Base-by-base conservation (phyloP, 2,888 invertebrate genomes). In the Anaspis maculata region DNA sequence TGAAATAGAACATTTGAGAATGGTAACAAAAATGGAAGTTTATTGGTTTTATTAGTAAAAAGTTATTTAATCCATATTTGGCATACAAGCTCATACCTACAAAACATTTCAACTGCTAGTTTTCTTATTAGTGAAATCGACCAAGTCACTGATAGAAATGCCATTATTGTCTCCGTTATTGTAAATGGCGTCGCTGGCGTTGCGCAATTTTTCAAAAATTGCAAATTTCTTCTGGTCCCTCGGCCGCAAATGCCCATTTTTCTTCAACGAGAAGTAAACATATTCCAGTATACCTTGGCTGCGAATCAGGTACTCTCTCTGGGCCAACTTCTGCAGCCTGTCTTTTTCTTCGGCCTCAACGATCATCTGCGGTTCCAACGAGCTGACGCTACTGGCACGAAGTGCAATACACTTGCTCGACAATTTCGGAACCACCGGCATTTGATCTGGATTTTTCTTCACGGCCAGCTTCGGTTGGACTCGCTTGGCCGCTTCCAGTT, bases 331-430 rank as follows among this genome's bases (percentile, higher is more conserved):
- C 44, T 73, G 74, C 27, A 78, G 58, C 2, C 84, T 71, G 51
- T 85, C 76, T 11, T 79, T 73, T 56, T 87, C 87, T 52, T 87
- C 87, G 7, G 76, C 64, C 57, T 78, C 74, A 38, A 77, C 66
- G 49, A 83, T 76, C n/a, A 71, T 70, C 50, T 76, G 76, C 1
- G 81, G 79, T 49, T 77, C 74, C 56, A 74, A 79, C 1, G 78
- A 77, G 51, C 70, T 60, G 25, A 45, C 45, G 11, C 42, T 22
- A 12, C 12, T 25, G 13, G 11, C 30, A 13, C 14, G 13, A 2
- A 22, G 25, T 11, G 32, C 7, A 3, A 5, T 13, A 7, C 24
- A 1, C 25, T 24, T 29, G 1, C 28, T 6, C n/a, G 27, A 9
- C 4, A 14, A n/a, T 10, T 16, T 25, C 5, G 19, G 5, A 19